Percentiles rank a stretch among this genome's conserved stretches.
These are phyloP conservation scores for Falco biarmicus DNA, from an alignment of 2,797 vertebrate species.

Conservation along the genomic window DNA sequence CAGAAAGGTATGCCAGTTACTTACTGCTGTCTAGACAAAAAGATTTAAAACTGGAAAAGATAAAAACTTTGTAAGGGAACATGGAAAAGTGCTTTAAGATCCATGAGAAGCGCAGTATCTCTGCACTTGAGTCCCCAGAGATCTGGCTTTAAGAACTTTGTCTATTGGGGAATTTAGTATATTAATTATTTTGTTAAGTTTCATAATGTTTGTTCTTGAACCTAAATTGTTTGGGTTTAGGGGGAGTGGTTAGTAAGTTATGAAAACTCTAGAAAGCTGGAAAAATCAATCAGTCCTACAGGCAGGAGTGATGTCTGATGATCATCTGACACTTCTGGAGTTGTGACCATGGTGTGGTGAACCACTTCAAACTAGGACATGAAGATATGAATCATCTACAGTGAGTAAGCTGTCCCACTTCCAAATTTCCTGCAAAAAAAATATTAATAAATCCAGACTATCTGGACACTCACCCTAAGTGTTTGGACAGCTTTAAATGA, in stretches of 20 bases:
- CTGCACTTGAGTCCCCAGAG: neutral
- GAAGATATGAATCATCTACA: slow-evolving; percentile 53
- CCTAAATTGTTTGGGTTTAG: slow-evolving; percentile 11
- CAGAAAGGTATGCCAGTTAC: slow-evolving; percentile 68
- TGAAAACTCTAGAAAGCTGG: slow-evolving; percentile 22
- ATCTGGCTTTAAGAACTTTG: slow-evolving; percentile 18
- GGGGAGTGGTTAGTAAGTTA: slow-evolving; percentile 14
- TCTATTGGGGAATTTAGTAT: neutral
- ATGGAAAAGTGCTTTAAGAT: slow-evolving; percentile 43
- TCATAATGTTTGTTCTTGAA: slow-evolving; percentile 34
- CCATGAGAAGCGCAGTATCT: neutral
- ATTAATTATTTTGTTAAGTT: slow-evolving; percentile 27
- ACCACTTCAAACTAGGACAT: slow-evolving; percentile 48
- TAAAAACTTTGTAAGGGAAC: slow-evolving; percentile 38
- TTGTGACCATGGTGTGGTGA: neutral
- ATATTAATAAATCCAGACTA: neutral
- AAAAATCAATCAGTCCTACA: slow-evolving; percentile 22
- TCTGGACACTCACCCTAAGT: slow-evolving; percentile 43
- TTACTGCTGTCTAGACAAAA: slow-evolving; percentile 74
- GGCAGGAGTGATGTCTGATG: slow-evolving; percentile 11
- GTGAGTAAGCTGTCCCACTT: slow-evolving; percentile 40
- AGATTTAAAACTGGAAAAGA: slow-evolving; percentile 66
- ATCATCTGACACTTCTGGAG: slow-evolving; percentile 41
- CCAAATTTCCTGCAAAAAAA: slow-evolving; percentile 35
- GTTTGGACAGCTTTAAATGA: slow-evolving; percentile 60